phyloP scores from a whole-genome alignment of 2,113 vertebrate species.

The Cariama cristata region DNA sequence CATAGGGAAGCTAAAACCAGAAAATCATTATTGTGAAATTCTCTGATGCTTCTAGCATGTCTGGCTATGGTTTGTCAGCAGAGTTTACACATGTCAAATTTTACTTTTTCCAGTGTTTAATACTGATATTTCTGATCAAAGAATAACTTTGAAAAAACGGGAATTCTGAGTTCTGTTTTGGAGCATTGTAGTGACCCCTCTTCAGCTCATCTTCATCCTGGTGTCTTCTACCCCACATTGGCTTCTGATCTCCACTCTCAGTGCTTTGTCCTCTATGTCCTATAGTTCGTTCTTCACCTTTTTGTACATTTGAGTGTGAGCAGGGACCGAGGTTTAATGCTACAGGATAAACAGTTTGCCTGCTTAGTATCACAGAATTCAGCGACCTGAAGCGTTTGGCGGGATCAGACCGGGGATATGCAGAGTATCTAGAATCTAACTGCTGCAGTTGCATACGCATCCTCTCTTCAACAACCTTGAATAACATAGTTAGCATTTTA shows the following conservation, averaged over 20 bases:
- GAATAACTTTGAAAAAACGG: neutral
- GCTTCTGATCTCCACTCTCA: neutral
- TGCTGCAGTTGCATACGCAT: accelerated
- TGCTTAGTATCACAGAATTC: neutral
- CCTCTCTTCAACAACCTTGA: neutral
- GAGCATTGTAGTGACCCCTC: neutral
- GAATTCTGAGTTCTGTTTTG: neutral
- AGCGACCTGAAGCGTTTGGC: neutral
- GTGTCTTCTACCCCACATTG: neutral
- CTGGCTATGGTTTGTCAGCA: neutral
- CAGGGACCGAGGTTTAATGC: neutral
- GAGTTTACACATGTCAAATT: neutral
- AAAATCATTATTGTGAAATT: neutral
- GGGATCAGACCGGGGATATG: neutral
- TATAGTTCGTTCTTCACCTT: neutral
- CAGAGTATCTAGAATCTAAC: neutral
- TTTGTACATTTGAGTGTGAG: neutral
- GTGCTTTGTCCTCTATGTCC: neutral
- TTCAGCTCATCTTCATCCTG: neutral
- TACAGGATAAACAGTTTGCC: neutral
- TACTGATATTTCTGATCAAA: neutral
- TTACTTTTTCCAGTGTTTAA: neutral
- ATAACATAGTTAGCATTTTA: neutral
- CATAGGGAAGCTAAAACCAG: neutral
- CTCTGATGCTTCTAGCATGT: neutral